Evolutionary conservation across 1,140 invertebrate genomes (phyloP).

Genomic region (Gonatopus flavifemur): DNA sequence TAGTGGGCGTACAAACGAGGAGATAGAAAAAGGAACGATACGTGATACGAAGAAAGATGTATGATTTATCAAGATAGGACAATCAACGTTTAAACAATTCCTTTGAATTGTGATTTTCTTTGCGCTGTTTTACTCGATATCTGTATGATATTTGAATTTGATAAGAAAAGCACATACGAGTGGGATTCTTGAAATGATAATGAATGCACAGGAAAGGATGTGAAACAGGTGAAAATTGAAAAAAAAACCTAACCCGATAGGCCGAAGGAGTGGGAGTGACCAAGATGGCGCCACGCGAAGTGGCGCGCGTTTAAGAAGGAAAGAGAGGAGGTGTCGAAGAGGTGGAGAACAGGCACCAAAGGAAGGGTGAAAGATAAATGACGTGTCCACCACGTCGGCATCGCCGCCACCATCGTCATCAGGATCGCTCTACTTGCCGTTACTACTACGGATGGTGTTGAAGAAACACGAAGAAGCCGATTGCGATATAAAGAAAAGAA

Average conservation of each 20-base stretch:
- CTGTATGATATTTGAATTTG: too few species aligned
- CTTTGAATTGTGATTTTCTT: too few species aligned
- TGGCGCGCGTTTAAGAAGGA: constrained; percentile 25
- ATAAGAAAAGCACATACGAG: too few species aligned
- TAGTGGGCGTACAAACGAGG: not conserved
- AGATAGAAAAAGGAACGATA: constrained; percentile 17
- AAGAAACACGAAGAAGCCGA: constrained; percentile 31
- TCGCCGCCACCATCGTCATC: constrained; percentile 26
- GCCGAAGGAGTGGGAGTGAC: constrained; percentile 44
- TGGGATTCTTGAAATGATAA: too few species aligned
- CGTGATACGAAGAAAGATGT: not conserved
- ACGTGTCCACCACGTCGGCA: constrained; percentile 46
- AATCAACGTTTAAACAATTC: too few species aligned
- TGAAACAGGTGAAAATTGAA: constrained; percentile 18
- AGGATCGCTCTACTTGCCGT: too few species aligned
- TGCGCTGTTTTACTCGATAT: too few species aligned
- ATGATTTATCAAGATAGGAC: too few species aligned
- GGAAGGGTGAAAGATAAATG: constrained; percentile 57
- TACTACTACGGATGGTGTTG: constrained; percentile 12
- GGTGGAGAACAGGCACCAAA: constrained; percentile 26
- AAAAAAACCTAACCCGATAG: constrained; percentile 31
- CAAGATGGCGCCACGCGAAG: constrained; percentile 47
- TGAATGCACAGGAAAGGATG: constrained; percentile 10
- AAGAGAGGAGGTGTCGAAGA: constrained; percentile 14
- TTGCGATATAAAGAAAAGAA: not conserved